phyloP scores from a whole-genome alignment of 2,888 invertebrate genomes.

The Unio delphinus region DNA sequence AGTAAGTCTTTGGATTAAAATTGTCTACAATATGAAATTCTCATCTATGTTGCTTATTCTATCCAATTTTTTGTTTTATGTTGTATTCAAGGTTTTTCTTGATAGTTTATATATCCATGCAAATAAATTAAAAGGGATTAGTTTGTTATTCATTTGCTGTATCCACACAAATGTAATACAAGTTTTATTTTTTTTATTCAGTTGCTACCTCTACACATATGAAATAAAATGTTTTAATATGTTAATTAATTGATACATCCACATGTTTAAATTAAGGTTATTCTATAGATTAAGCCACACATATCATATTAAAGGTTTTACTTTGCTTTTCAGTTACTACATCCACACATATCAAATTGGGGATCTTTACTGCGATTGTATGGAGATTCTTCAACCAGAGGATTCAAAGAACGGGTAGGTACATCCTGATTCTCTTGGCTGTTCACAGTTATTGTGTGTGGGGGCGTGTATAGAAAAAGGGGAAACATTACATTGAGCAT shows the following conservation, averaged over 20 bases:
- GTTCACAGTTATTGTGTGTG: background rate
- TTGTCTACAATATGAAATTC: background rate
- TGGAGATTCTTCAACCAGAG: constrained; percentile 91
- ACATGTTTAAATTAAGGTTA: constrained; percentile 80
- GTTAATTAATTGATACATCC: constrained; percentile 86
- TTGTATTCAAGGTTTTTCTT: background rate
- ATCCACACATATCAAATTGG: constrained; percentile 95
- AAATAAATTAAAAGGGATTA: constrained; percentile 95
- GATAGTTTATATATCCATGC: constrained; percentile 90
- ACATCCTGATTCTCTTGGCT: background rate
- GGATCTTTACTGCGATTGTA: constrained; percentile 94
- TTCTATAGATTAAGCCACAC: constrained; percentile 91
- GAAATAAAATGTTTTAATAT: constrained; percentile 79
- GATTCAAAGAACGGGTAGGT: constrained; percentile 84
- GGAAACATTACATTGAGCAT: no score
- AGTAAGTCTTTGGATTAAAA: background rate
- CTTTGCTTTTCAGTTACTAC: constrained; percentile 79
- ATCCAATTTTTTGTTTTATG: background rate
- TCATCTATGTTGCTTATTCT: background rate
- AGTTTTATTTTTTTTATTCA: constrained; percentile 67
- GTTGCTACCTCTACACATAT: constrained; percentile 88
- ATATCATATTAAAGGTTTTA: constrained; percentile 77
- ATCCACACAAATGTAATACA: constrained; percentile 75
- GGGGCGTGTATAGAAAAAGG: background rate
- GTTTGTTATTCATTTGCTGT: constrained; percentile 92